Base-by-base conservation (phyloP, 2,113 vertebrate species). In the Istiophorus platypterus region DNA sequence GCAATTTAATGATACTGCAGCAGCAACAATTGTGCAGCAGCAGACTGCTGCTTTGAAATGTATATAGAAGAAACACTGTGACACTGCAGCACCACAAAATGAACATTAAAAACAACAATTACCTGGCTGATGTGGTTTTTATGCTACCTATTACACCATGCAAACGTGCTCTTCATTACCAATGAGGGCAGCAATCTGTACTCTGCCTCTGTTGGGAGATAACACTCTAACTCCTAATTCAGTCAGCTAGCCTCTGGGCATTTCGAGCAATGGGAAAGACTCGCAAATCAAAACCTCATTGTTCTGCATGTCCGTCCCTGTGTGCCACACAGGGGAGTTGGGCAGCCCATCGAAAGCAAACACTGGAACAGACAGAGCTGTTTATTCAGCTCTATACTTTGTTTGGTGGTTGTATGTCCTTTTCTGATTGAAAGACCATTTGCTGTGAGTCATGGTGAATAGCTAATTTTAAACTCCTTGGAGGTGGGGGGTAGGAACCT, bases 131-230 rank as follows among this genome's bases (percentile, higher is more conserved):
- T 91, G 89, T 86, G 84, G 91, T 93, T 94, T 91, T 93, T 91
- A 92, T 92, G 90, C 90, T 82, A 88, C 90, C 91, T 91, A 93
- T 93, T 93, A 94, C 91, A 91, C 89, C 83, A 75, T 37, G 86
- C 77, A 90, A 80, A 94, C 91, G 86, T 93, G 94, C 90, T 88
- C 85, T 56, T 77, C 78, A 83, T 85, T 88, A 91, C 91, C 92
- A 93, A 94, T 93, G 90, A 92, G 91, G 86, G 82, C 82, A 78
- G 92, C 93, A 94, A 94, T 95, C 93, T 93, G 91, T 24, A 59
- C 71, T 77, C 75, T 83, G 82, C 88, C 87, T 82, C 84, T 73
- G 49, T 75, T 81, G 77, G 83, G 91, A 94, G 94, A 94, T 94
- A 94, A 95, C 89, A 66, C 84, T 90, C 88, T 68, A 85, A 78